These are phyloP conservation scores for Caenorhabditis becei DNA, from an alignment of 2,888 invertebrate species.

Conservation along the genomic window DNA sequence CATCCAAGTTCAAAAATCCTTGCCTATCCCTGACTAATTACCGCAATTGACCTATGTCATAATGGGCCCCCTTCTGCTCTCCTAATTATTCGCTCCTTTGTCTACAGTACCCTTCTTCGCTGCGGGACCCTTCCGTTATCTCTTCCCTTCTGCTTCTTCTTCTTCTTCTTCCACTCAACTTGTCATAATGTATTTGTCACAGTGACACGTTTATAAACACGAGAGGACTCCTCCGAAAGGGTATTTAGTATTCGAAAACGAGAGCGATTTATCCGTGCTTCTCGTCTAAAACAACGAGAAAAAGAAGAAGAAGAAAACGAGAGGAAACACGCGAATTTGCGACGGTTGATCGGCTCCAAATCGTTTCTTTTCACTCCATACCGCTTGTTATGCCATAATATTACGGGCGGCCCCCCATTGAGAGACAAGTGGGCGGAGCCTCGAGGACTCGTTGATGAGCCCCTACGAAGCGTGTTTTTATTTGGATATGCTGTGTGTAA, in stretches of 20 bases:
- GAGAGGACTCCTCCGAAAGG: background rate
- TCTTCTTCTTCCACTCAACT: background rate
- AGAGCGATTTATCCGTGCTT: background rate
- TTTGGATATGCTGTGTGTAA: background rate
- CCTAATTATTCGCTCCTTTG: background rate
- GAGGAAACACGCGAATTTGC: conserved; percentile 46
- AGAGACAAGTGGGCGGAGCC: conserved; percentile 7
- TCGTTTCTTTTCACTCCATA: conserved; percentile 17
- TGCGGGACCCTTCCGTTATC: conserved; percentile 11
- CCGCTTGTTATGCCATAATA: conserved; percentile 8
- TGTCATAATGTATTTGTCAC: conserved; percentile 42
- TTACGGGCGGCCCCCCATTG: too few species aligned
- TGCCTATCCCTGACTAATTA: conserved; percentile 32
- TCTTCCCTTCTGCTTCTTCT: conserved; percentile 2
- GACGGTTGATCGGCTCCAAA: conserved; percentile 57
- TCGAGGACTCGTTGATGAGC: background rate
- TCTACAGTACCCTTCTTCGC: conserved; percentile 23
- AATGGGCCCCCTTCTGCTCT: conserved; percentile 15
- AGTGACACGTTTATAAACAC: conserved; percentile 20
- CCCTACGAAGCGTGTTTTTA: too few species aligned
- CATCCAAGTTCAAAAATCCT: conserved; percentile 9
- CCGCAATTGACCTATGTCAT: conserved; percentile 50
- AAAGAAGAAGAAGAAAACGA: conserved; percentile 22
- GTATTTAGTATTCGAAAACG: background rate
- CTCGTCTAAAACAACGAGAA: conserved; percentile 20